Conservation (phyloP, 2,113 vertebrate genomes). For the Mustela lutreola region DNA sequence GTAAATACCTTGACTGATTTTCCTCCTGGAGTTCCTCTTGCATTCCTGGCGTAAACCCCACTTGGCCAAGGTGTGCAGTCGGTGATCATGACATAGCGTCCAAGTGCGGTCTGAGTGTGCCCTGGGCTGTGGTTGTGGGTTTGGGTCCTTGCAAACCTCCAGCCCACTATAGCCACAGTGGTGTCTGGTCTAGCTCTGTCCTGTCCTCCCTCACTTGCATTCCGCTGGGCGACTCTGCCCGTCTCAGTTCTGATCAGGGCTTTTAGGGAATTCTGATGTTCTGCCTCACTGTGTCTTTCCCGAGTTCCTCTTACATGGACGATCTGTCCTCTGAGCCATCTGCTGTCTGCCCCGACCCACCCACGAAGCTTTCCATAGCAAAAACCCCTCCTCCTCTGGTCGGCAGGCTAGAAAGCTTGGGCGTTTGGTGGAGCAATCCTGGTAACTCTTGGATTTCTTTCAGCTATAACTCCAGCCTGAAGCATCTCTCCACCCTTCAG, state of each 20-base stretch:
- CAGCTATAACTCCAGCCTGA: conserved; percentile 87
- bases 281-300: too few relatives aligned
- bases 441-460: background rate
- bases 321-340: background rate
- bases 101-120: too few relatives aligned
- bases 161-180: rapidly evolving
- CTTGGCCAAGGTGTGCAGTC: too few relatives aligned
- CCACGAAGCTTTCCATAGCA: background rate
- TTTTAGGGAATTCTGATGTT: too few relatives aligned
- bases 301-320: background rate
- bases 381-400: background rate
- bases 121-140: background rate
- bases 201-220: rapidly evolving
- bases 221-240: background rate
- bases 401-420: background rate
- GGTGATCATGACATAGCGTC: background rate
- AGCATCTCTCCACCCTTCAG: conserved; percentile 87
- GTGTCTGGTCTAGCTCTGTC: rapidly evolving
- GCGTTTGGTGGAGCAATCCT: rapidly evolving
- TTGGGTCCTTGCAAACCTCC: background rate
- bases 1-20: background rate
- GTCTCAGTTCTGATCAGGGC: background rate
- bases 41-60: background rate
- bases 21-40: background rate
- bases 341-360: background rate